Evolutionary conservation across 2,113 vertebrate species (phyloP).

Genomic region (Entomyzon cyanotis): DNA sequence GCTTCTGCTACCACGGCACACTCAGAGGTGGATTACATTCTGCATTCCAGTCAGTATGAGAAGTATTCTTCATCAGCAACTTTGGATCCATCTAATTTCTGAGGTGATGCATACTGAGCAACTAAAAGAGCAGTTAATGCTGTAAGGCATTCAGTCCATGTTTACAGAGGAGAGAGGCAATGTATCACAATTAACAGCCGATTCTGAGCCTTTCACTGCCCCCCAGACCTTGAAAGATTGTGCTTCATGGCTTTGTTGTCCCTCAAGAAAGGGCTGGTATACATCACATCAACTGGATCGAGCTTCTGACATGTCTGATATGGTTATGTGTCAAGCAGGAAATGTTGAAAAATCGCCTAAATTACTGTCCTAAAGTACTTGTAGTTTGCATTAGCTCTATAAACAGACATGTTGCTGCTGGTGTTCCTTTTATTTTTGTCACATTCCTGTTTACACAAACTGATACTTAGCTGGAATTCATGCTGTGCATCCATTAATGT

Average conservation of each 20-base stretch:
- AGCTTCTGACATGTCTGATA: slow-evolving; percentile 76
- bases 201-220: not conserved
- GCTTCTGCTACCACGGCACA: not conserved
- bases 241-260: slow-evolving; percentile 13
- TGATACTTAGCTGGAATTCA: slow-evolving; percentile 79
- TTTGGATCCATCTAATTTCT: not conserved
- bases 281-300: slow-evolving; percentile 32
- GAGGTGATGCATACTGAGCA: not conserved
- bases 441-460: slow-evolving; percentile 71
- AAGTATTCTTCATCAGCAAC: not conserved
- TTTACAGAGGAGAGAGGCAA: slow-evolving; percentile 25
- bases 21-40: not conserved
- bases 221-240: slow-evolving; percentile 17
- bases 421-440: slow-evolving; percentile 70
- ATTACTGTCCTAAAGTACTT: slow-evolving; percentile 61
- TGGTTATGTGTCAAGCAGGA: slow-evolving; percentile 71
- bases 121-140: not conserved
- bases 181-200: slow-evolving; percentile 58
- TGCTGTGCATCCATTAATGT: slow-evolving; percentile 20
- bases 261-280: slow-evolving; percentile 45
- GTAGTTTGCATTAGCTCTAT: slow-evolving; percentile 34
- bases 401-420: slow-evolving; percentile 25
- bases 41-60: not conserved
- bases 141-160: not conserved
- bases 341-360: slow-evolving; percentile 76